Evolutionary conservation across 37 sponge, comb jelly and placozoan genomes (phyloP).

Genomic region (Geodia barretti): DNA sequence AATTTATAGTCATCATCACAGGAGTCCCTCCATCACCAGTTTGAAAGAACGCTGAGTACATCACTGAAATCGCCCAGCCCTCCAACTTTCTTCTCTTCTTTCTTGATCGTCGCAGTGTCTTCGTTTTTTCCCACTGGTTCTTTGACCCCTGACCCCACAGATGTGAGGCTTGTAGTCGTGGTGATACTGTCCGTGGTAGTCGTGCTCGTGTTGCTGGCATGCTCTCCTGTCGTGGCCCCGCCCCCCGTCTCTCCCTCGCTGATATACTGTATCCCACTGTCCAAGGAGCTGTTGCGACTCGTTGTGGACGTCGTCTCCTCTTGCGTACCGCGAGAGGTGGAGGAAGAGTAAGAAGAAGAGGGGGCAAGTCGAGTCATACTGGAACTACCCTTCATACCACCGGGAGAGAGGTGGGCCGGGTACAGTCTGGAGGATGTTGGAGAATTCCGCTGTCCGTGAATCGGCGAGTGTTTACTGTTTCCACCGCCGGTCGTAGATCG

Average conservation of each 20-base stretch:
- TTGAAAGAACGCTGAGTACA: background rate
- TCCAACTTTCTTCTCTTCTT: background rate
- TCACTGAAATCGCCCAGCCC: background rate
- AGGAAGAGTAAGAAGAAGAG: too few species aligned
- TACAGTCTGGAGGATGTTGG: background rate
- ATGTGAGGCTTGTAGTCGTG: too few species aligned
- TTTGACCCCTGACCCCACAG: too few species aligned
- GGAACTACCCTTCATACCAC: conserved; percentile 7
- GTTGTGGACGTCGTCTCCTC: conserved; percentile 40
- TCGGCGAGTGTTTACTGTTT: too few species aligned
- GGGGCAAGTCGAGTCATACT: conserved; percentile 20
- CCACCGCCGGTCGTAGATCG: background rate
- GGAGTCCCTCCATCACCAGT: background rate
- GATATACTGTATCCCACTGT: conserved; percentile 61
- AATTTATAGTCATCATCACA: background rate
- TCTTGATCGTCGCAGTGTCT: background rate
- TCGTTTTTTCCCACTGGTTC: too few species aligned
- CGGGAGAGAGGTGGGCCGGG: background rate
- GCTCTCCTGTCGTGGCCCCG: background rate
- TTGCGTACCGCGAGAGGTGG: background rate
- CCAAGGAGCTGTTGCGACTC: conserved; percentile 44
- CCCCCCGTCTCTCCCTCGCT: conserved; percentile 29
- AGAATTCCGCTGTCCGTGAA: background rate
- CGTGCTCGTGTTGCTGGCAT: background rate
- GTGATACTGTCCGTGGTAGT: too few species aligned